phyloP scores from a whole-genome alignment of 2,888 invertebrate species.

The Acrocyrtus sp. region DNA sequence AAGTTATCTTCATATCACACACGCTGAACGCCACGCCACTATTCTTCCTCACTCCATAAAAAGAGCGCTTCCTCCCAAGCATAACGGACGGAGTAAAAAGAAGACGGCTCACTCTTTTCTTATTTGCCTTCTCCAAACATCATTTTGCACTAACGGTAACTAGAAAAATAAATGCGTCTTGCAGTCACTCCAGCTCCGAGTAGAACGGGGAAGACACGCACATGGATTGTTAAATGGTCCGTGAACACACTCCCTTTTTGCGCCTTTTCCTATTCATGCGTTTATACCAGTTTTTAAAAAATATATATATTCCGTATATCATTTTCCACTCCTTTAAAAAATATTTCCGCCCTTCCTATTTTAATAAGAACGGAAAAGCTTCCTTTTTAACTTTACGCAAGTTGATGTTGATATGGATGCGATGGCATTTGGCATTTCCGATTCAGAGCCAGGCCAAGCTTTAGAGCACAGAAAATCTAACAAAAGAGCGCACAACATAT shows the following conservation, averaged over 20 bases:
- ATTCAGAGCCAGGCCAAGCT: too few relatives aligned
- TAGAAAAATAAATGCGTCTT: background rate
- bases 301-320: conserved; percentile 21
- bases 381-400: too few relatives aligned
- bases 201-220: conserved; percentile 20
- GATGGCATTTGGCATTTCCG: too few relatives aligned
- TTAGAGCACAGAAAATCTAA: too few relatives aligned
- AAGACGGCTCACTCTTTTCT: too few relatives aligned
- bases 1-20: conserved; percentile 21
- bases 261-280: too few relatives aligned
- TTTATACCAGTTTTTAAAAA: conserved; percentile 16
- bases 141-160: background rate
- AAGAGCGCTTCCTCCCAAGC: too few relatives aligned
- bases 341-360: conserved; percentile 16
- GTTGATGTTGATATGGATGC: too few relatives aligned
- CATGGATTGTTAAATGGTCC: conserved; percentile 42
- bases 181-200: background rate
- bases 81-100: too few relatives aligned
- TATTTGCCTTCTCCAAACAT: conserved; percentile 2
- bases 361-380: conserved; percentile 15
- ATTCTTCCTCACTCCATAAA: too few relatives aligned
- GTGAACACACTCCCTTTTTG: conserved; percentile 25
- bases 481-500: too few relatives aligned
- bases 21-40: too few relatives aligned
- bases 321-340: conserved; percentile 19